Base-by-base conservation (phyloP, 2,797 vertebrate genomes). In the Girardinus metallicus region DNA sequence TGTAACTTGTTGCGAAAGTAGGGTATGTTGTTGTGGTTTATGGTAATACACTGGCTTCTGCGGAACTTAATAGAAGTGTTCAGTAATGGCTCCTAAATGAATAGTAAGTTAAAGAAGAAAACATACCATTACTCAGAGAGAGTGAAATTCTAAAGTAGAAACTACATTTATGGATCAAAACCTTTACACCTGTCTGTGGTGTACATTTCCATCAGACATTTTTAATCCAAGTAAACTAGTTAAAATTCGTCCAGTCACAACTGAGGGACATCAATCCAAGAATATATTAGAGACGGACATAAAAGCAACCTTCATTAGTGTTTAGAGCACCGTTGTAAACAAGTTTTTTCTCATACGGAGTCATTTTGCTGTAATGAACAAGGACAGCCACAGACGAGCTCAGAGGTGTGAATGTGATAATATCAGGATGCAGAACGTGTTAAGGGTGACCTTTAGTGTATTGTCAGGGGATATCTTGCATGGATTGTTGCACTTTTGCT, bases 31-130 rank as follows among this genome's bases (percentile, higher is more conserved):
- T 55, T 5, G 29, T 60, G 68, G 55, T 29, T 18, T 75, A 9
- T 60, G 73, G 15, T 82, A 85, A 86, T 80, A 12, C 36, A 0
- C 75, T 15, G 0, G 23, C 2, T 60, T 18, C 18, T 13, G 31
- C 26, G 46, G 16, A 49, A 49, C 3, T 2, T 49, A 11, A 23
- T 18, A 47, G 5, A 46, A 46, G 15, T 1, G 23, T 41, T 68
- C 36, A 39, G 64, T 26, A 41, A 68, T 2, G 16, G 21, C 21
- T 29, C 29, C 11, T 31, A 60, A 60, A 12, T 64, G 60, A 64
- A 64, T 64, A 10, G 2, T 21, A 36, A 21, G 64, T 11, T 68
- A 13, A 68, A 23, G 36, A 41, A 68, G 36, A 68, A 68, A 39
- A 68, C 23, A 41, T 41, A 68, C 3, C 64, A 41, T 8, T 11